Base-by-base conservation (phyloP, 2,888 invertebrate genomes). In the Lasioglossum malachurum region DNA sequence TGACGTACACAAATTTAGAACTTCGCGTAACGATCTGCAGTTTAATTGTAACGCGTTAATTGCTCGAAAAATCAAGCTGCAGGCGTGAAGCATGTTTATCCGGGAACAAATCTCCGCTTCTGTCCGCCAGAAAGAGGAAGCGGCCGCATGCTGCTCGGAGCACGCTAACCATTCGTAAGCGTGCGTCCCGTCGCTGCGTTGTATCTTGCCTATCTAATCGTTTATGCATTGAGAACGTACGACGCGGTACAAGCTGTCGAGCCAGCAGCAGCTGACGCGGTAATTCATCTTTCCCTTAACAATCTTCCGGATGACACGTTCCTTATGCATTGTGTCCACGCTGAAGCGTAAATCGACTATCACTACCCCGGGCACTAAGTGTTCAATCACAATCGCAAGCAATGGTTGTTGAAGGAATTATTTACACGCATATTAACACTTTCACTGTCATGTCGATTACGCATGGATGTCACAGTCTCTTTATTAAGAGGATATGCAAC, bases 201-300 rank as follows among this genome's bases (percentile, higher is more conserved):
- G 8, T 78, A 80, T 86, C 82, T 86, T 72, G 38, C 7, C 49
- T 72, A 75, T 86, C 75, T 57, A 71, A 80, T 87, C 87, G 80
- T 80, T 75, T 49, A 69, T 77, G 73, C 73, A 76, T 73, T 27
- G 53, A 46, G 64, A 46, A 27, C 87, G 74, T 75, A 69, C 41
- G 53, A 69, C 73, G 44, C 16, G 80, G 23, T n/a, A 64, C 74
- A 49, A 44, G 69, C 49, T 60, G 64, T 27, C 73, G 83, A 87
- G 73, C 87, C 83, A 79, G 87, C 87, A 53, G 10, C 53, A 53
- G 53, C 53, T 87, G 87, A 87, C 78, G 78, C 83, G 23, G 77
- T 86, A 67, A 38, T 64, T 79, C 77, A 19, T 87, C 71, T 87
- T 78, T 73, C 82, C 41, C 67, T 85, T 75, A 71, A 72, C 60